Percentiles rank a stretch among this genome's conserved stretches.
Evolutionary conservation across 1,140 invertebrate species (phyloP).

Genomic region (Pseudomyrmex sp.): DNA sequence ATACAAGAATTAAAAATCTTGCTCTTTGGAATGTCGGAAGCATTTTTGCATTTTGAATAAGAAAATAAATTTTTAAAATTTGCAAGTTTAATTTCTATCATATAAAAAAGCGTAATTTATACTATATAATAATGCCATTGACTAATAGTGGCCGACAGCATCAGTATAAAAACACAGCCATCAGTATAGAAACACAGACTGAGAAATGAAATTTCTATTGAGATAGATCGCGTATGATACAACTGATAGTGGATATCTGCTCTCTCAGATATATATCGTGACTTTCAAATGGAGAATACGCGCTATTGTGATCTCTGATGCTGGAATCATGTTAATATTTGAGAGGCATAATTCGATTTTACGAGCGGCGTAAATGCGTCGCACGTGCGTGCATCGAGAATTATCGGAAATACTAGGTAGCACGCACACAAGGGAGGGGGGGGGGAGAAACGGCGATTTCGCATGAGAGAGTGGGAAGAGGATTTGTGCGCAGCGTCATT

Average conservation of each 20-base stretch:
- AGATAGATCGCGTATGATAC: conserved; percentile 20
- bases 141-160: background rate
- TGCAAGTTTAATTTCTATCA: no score
- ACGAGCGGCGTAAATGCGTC: conserved; percentile 74
- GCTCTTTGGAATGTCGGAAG: background rate
- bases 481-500: conserved; percentile 64
- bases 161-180: background rate
- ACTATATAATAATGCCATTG: background rate
- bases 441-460: background rate
- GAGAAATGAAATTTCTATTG: background rate
- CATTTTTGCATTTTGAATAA: background rate
- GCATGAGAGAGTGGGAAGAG: conserved; percentile 31
- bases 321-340: conserved; percentile 74
- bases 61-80: background rate
- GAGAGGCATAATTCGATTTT: conserved; percentile 77
- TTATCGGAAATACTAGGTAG: conserved; percentile 76
- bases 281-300: conserved; percentile 14
- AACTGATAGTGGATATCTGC: conserved; percentile 56
- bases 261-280: conserved; percentile 59
- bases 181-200: background rate
- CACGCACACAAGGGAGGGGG: conserved; percentile 59
- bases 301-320: conserved; percentile 44
- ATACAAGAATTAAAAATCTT: background rate
- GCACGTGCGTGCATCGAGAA: conserved; percentile 72
- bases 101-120: no score